Base-by-base conservation (phyloP, 2,113 vertebrate species). In the Tachycineta bicolor region DNA sequence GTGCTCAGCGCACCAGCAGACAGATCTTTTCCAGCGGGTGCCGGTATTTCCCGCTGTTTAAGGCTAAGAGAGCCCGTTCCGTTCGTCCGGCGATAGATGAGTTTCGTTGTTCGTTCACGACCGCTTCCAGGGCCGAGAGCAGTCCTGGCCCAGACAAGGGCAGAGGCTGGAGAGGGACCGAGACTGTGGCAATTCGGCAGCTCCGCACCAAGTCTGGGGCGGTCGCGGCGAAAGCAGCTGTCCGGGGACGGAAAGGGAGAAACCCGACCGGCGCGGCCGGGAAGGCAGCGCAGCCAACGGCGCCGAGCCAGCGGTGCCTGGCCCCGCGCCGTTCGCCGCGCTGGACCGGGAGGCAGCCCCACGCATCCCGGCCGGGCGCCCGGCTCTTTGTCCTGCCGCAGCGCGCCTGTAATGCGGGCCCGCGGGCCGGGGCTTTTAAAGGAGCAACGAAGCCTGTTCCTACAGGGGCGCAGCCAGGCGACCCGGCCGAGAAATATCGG, bases 221-320 rank as follows among this genome's bases (percentile, higher is more conserved):
- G 28, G 52, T 28, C 6, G 10, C n/a, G 11, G 43, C 6, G 14
- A 79, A 44, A 34, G 25, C 20, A 34, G 50, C 21, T 34, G 26
- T 5, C 50, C 15, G 25, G 23, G 29, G 43, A 23, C 14, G 26
- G 25, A 21, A 60, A 56, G 5, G 47, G 15, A 44, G 31, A 43
- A 86, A n/a, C 9, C 3, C 12, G 22, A 44, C 2, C 3, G 9
- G 13, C 3, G 12, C 6, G 10, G 31, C 46, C 6, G 50, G 8
- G 20, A 47, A 69, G 17, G 15, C 59, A 14, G 4, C 8, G 31
- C 28, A 12, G 12, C 21, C 50, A 19, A 8, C 6, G 43, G 73
- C 20, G 11, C 39, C 58, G 59, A 79, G 58, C 21, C 4, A n/a
- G 31, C 2, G 4, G 17, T 21, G 21, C 31, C 62, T 4, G 14